A percentile compares a stretch with the other conserved stretches of the same genome.
Evolutionary conservation across 2,888 invertebrate species (phyloP).

Genomic region (Cephus pygmeus): DNA sequence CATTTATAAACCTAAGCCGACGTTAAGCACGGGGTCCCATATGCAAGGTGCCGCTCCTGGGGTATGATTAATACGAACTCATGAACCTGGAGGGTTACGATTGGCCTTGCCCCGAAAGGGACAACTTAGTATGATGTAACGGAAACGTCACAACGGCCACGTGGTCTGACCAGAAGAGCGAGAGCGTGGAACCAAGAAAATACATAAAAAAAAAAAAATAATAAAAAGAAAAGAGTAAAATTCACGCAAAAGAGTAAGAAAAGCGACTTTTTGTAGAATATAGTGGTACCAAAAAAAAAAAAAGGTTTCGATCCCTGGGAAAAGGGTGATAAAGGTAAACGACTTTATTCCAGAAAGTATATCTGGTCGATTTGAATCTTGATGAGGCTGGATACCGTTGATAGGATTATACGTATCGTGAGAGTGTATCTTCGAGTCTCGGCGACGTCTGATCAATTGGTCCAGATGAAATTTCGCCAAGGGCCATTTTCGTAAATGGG

Average conservation of each 20-base stretch:
- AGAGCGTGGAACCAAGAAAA: not conserved
- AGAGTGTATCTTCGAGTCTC: not conserved
- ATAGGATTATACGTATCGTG: not conserved
- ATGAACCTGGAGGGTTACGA: not conserved
- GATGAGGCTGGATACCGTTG: not conserved
- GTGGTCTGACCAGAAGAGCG: not conserved
- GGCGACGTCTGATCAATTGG: not conserved
- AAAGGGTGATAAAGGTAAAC: not conserved
- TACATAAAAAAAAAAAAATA: not conserved
- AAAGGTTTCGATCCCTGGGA: not conserved
- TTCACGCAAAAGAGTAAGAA: too few relatives aligned
- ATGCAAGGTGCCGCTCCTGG: constrained; percentile 33
- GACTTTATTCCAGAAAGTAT: not conserved
- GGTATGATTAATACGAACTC: constrained; percentile 31
- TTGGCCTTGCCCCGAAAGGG: not conserved
- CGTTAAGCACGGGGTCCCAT: constrained; percentile 39
- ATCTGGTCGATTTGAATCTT: not conserved
- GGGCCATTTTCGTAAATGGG: not conserved
- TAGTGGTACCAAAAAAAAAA: too few relatives aligned
- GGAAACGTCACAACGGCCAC: not conserved
- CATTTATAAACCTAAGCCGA: constrained; percentile 41
- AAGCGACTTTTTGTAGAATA: too few relatives aligned
- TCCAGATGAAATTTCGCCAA: not conserved
- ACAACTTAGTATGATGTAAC: not conserved
- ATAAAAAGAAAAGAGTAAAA: too few relatives aligned